Percentiles rank a stretch among this genome's conserved stretches.
phyloP scores from a whole-genome alignment of 2,888 invertebrate genomes.

The Aphodius sticticus region DNA sequence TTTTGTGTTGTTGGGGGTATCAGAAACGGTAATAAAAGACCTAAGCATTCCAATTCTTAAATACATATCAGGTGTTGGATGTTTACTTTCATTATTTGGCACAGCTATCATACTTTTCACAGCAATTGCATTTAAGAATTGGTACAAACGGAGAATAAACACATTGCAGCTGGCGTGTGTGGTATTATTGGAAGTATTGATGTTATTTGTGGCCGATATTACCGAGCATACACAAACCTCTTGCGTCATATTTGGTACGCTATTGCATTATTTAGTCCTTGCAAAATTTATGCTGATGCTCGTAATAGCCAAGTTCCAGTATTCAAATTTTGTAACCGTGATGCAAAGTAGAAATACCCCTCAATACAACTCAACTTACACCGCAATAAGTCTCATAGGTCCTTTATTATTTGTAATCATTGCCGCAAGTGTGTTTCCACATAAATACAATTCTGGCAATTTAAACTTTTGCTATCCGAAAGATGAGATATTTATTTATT shows the following conservation, averaged over 20 bases:
- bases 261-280: conserved; percentile 29
- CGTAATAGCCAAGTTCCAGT: conserved; percentile 27
- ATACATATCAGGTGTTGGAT: conserved; percentile 20
- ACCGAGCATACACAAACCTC: neutral
- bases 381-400: conserved; percentile 24
- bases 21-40: conserved; percentile 6
- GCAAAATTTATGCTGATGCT: conserved; percentile 31
- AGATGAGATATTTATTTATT: conserved; percentile 25
- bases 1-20: conserved; percentile 15
- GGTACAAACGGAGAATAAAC: conserved; percentile 31
- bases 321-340: conserved; percentile 27
- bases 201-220: conserved; percentile 25
- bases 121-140: conserved; percentile 28
- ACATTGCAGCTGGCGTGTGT: conserved; percentile 28
- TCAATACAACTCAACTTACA: conserved; percentile 10
- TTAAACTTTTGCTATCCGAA: conserved; percentile 32
- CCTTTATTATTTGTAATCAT: conserved; percentile 28
- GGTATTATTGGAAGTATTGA: conserved; percentile 21
- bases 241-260: conserved; percentile 16
- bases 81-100: conserved; percentile 29
- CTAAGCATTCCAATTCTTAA: neutral
- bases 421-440: conserved; percentile 25
- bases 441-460: conserved; percentile 25
- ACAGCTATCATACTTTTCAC: conserved; percentile 16
- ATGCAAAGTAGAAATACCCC: conserved; percentile 23